Conservation (phyloP, 2,888 invertebrate species). For the Geophilus truncorum region DNA sequence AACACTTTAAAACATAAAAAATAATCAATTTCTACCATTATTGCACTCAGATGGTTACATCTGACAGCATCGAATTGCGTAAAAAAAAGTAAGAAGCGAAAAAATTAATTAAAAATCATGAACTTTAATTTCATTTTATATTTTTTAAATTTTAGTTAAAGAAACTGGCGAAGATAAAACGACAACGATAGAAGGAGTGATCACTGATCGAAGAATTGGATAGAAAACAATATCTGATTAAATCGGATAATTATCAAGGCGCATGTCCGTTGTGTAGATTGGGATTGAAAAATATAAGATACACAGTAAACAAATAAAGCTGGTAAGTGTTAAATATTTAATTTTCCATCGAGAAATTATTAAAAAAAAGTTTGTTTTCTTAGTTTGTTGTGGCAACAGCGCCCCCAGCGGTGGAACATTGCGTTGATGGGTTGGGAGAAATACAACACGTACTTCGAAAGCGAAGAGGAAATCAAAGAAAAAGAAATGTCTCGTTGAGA, state of each 20-base stretch:
- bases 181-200: background rate
- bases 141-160: background rate
- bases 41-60: background rate
- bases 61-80: background rate
- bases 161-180: background rate
- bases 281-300: background rate
- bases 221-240: background rate
- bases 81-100: background rate
- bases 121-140: background rate
- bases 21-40: background rate
- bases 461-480: background rate
- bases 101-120: background rate
- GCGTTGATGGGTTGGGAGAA: background rate
- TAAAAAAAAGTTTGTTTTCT: background rate
- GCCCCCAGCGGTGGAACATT: background rate
- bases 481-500: background rate
- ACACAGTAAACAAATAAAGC: background rate
- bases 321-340: background rate
- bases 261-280: no score
- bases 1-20: background rate
- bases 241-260: background rate
- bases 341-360: background rate
- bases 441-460: background rate
- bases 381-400: background rate
- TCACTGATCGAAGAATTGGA: background rate